phyloP scores from a whole-genome alignment of 2,113 vertebrate species.

The Microcebus murinus region DNA sequence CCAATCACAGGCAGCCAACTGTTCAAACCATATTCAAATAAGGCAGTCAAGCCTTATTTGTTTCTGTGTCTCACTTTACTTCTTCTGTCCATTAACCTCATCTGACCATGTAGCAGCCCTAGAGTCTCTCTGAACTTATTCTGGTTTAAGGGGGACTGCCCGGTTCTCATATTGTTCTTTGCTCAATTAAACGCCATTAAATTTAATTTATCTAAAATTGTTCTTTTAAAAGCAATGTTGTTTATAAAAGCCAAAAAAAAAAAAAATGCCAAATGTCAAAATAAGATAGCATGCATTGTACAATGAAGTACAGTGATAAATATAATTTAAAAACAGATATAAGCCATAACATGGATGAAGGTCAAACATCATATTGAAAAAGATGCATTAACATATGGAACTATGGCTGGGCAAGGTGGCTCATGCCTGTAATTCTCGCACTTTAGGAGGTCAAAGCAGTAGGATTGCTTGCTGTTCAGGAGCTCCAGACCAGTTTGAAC shows the following conservation, averaged over 20 bases:
- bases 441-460: background rate
- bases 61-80: background rate
- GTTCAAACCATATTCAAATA: background rate
- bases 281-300: too few species aligned
- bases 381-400: background rate
- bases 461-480: background rate
- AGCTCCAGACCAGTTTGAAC: background rate
- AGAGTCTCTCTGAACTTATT: background rate
- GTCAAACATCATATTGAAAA: background rate
- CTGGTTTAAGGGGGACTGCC: background rate
- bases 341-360: background rate
- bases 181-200: background rate
- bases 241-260: too few species aligned
- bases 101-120: background rate
- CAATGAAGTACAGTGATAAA: too few species aligned
- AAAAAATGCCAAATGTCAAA: too few species aligned
- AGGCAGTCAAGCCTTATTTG: background rate
- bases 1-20: background rate
- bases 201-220: background rate
- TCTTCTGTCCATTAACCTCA: background rate
- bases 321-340: background rate
- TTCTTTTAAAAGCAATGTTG: background rate
- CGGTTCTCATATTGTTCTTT: background rate
- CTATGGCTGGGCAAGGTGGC: background rate
- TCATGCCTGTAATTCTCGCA: background rate